Evolutionary conservation across 2,888 invertebrate genomes (phyloP).

Genomic region (Acronicta leporina): DNA sequence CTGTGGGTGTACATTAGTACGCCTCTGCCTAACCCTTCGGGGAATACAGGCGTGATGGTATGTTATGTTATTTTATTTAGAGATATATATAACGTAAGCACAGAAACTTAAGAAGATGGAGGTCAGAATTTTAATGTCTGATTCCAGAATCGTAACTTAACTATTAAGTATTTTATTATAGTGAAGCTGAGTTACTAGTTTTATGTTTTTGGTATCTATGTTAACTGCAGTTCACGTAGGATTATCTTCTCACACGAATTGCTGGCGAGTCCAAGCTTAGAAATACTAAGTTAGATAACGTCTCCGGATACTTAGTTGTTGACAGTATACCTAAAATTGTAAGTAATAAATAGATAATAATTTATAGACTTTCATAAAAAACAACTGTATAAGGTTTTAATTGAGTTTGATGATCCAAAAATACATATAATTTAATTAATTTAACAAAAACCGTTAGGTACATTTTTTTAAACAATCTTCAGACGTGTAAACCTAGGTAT

Average conservation of each 20-base stretch:
- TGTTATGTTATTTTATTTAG: conserved; percentile 49
- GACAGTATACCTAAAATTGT: neutral
- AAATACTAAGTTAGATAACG: conserved; percentile 7
- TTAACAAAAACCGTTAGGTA: too few species aligned
- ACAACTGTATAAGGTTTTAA: too few species aligned
- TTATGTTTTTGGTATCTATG: conserved; percentile 5
- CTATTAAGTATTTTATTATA: conserved; percentile 10
- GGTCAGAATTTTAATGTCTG: conserved; percentile 15
- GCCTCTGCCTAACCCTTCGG: too few species aligned
- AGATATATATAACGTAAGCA: conserved; percentile 43
- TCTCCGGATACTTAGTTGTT: conserved; percentile 3
- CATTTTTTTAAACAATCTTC: conserved; percentile 19
- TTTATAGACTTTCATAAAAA: too few species aligned
- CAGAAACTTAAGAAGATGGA: conserved; percentile 20
- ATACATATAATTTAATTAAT: too few species aligned
- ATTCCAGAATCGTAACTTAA: conserved; percentile 18
- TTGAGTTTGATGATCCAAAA: too few species aligned
- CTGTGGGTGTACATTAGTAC: too few species aligned
- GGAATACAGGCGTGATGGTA: too few species aligned
- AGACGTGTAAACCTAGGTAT: conserved; percentile 34
- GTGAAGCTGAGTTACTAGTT: conserved; percentile 9
- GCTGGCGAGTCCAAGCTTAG: conserved; percentile 18
- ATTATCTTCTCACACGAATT: conserved; percentile 32
- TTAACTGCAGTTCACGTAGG: conserved; percentile 12
- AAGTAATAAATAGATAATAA: too few species aligned